Percentiles rank a stretch among this genome's conserved stretches.
These are phyloP conservation scores for Neoscelio sp. DNA, from an alignment of 2,888 invertebrate genomes.

Conservation along the genomic window DNA sequence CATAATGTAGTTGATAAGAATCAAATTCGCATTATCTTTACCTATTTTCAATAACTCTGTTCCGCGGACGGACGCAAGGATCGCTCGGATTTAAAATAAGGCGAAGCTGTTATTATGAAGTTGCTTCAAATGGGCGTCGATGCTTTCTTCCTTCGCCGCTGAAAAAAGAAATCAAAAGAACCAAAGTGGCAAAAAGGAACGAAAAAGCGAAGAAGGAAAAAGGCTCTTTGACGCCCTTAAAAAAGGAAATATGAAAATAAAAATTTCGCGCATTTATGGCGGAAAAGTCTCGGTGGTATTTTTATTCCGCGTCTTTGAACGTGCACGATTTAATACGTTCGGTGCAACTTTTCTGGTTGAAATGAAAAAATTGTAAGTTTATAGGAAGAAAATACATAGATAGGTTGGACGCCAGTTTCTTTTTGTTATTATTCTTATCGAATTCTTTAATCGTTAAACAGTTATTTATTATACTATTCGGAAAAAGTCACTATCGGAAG, in stretches of 20 bases:
- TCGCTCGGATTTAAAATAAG: constrained; percentile 16
- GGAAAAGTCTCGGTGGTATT: neutral
- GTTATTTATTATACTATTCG: too few species aligned
- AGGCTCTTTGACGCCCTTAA: neutral
- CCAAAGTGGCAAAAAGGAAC: neutral
- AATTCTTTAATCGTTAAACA: too few species aligned
- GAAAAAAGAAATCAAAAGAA: neutral
- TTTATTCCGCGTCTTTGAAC: neutral
- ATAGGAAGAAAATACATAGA: too few species aligned
- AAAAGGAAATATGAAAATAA: constrained; percentile 7
- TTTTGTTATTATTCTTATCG: too few species aligned
- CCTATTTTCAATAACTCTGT: constrained; percentile 36
- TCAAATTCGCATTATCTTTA: constrained; percentile 40
- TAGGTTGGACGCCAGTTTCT: too few species aligned
- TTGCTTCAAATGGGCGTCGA: constrained; percentile 17
- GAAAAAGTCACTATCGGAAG: too few species aligned
- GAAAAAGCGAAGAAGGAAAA: neutral
- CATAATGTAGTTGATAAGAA: constrained; percentile 25
- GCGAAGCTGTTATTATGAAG: constrained; percentile 34
- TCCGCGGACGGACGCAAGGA: constrained; percentile 1
- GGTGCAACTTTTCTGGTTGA: neutral
- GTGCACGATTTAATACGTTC: neutral
- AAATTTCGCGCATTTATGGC: neutral
- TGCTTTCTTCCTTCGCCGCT: neutral
- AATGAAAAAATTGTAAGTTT: too few species aligned